phyloP scores from a whole-genome alignment of 2,113 vertebrate species.

The Herpetotheres cachinnans region DNA sequence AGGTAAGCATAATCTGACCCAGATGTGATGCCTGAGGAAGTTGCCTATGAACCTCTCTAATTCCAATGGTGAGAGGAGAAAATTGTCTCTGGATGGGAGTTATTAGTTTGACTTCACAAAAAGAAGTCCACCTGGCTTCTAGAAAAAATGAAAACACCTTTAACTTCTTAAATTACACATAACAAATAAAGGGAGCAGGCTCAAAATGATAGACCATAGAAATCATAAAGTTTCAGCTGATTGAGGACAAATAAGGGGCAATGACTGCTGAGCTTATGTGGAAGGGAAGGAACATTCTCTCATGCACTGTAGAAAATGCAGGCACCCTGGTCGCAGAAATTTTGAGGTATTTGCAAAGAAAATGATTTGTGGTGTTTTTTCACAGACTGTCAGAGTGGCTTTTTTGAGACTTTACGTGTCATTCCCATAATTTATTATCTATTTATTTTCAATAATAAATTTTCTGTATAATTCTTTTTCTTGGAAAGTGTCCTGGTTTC shows the following conservation, averaged over 20 bases:
- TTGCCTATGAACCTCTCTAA: background rate
- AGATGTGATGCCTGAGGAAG: background rate
- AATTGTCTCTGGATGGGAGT: background rate
- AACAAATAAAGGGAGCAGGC: background rate
- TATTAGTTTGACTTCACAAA: background rate
- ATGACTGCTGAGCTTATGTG: background rate
- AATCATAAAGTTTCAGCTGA: background rate
- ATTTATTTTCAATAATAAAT: background rate
- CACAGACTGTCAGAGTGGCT: background rate
- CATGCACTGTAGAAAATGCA: background rate
- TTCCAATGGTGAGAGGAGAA: background rate
- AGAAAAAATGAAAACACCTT: background rate
- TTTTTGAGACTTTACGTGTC: background rate
- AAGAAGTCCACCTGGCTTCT: background rate
- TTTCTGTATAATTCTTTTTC: background rate
- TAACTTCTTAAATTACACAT: background rate
- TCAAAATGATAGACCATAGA: background rate
- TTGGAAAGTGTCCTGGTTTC: background rate
- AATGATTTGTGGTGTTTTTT: background rate
- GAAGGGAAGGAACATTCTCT: background rate
- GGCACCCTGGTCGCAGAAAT: background rate
- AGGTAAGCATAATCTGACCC: background rate
- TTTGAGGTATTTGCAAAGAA: background rate
- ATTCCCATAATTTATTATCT: background rate
- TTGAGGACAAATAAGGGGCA: background rate